Percentiles rank a stretch among this genome's conserved stretches.
These are phyloP conservation scores for Ectobius pallidus DNA, from an alignment of 2,888 invertebrate species.

Conservation along the genomic window DNA sequence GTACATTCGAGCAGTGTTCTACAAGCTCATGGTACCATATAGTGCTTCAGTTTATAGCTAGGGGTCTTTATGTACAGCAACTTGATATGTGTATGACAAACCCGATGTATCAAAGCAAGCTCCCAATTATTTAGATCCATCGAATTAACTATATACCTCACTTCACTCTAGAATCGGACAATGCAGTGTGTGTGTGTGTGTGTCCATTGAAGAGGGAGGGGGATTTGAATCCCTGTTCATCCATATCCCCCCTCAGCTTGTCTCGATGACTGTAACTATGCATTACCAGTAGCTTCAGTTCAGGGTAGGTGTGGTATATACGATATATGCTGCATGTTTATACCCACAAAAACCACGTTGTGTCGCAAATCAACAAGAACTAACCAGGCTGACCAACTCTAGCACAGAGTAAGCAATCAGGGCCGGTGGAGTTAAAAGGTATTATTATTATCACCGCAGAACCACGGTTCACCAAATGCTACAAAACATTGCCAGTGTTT, in stretches of 20 bases:
- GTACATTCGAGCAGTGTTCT: too few relatives aligned
- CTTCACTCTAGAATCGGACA: not conserved
- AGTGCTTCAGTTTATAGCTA: too few relatives aligned
- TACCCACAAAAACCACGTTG: slow-evolving; percentile 57
- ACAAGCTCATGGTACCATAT: too few relatives aligned
- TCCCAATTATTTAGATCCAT: slow-evolving; percentile 8
- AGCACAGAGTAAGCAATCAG: slow-evolving; percentile 36
- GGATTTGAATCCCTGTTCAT: not conserved
- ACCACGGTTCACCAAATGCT: slow-evolving; percentile 32
- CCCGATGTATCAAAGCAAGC: not conserved
- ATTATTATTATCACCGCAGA: slow-evolving; percentile 31
- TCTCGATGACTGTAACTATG: slow-evolving; percentile 3
- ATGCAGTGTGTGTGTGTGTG: not conserved
- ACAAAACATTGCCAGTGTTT: slow-evolving; percentile 28
- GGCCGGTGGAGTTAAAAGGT: slow-evolving; percentile 31
- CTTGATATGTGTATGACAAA: too few relatives aligned
- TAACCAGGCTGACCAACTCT: not conserved
- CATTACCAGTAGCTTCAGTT: not conserved
- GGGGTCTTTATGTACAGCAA: too few relatives aligned
- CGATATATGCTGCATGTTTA: slow-evolving; percentile 51
- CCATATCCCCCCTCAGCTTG: slow-evolving; percentile 6
- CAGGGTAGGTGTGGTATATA: slow-evolving; percentile 24
- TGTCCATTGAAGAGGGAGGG: not conserved
- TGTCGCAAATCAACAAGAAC: slow-evolving; percentile 54
- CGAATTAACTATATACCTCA: slow-evolving; percentile 2